Conservation (phyloP, 92 coral and sea anemone species). For the Bergia sp. region DNA sequence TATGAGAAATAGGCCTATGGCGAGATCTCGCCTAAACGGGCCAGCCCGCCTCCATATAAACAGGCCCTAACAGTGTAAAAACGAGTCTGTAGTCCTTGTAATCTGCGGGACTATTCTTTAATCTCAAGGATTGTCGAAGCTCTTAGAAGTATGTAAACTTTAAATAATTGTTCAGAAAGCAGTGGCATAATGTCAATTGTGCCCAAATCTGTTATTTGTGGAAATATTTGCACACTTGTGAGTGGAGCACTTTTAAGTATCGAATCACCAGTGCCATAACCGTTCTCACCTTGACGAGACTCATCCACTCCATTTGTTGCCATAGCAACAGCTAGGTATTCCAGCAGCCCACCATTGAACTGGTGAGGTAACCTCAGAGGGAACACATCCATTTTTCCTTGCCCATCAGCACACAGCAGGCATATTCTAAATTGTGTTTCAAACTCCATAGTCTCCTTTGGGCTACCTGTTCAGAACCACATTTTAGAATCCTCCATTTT, state of each 20-base stretch:
- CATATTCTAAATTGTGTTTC: conserved; percentile 45
- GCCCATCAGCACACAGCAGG: conserved; percentile 51
- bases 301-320: conserved; percentile 7
- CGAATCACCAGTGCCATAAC: neutral
- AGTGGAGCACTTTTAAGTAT: no score
- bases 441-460: conserved; percentile 4
- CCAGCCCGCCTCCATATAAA: no score
- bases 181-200: neutral
- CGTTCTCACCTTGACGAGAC: conserved; percentile 1
- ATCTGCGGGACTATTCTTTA: no score
- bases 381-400: conserved; percentile 42
- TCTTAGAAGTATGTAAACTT: neutral
- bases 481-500: neutral
- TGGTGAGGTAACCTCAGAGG: conserved; percentile 60
- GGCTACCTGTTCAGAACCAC: neutral
- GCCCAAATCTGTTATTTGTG: neutral
- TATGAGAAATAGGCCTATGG: no score
- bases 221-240: neutral
- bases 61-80: no score
- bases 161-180: neutral
- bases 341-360: conserved; percentile 58
- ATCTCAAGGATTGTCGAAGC: neutral
- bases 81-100: no score
- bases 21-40: no score
- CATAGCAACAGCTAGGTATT: conserved; percentile 42